Evolutionary conservation across 2,797 vertebrate species (phyloP).

Genomic region (Acanthurus leucopareius): DNA sequence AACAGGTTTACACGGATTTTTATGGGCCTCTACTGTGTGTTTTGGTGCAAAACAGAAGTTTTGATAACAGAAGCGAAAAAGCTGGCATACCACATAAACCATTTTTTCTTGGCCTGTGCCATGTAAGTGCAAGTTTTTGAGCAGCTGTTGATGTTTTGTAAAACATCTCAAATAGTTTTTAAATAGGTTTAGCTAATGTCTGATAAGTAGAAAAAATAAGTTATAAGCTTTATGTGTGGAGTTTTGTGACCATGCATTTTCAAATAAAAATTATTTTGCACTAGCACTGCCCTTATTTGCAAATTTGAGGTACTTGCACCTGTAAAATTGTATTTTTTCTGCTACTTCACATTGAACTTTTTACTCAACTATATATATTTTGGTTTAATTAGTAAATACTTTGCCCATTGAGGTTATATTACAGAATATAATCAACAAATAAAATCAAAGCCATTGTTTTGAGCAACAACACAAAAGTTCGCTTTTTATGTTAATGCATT

Average conservation of each 20-base stretch:
- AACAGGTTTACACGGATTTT: background rate
- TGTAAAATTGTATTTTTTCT: no score
- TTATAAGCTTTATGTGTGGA: constrained; percentile 6
- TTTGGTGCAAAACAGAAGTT: background rate
- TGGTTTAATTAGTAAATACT: background rate
- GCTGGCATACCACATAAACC: background rate
- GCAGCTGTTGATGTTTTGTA: background rate
- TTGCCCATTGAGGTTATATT: background rate
- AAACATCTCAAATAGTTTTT: background rate
- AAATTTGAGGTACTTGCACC: no score
- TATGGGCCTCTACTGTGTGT: background rate
- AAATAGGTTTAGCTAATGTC: background rate
- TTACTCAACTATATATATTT: background rate
- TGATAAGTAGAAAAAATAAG: background rate
- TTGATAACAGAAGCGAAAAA: background rate
- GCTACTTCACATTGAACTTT: no score
- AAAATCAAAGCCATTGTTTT: background rate
- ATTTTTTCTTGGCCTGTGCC: background rate
- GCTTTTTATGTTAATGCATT: no score
- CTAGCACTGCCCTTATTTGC: no score
- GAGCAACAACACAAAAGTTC: no score
- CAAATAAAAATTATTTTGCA: no score
- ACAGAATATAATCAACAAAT: background rate
- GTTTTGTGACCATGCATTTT: constrained; percentile 3
- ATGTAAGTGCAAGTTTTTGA: constrained; percentile 1